phyloP scores from a whole-genome alignment of 2,113 vertebrate species.

The Ammodytes marinus region DNA sequence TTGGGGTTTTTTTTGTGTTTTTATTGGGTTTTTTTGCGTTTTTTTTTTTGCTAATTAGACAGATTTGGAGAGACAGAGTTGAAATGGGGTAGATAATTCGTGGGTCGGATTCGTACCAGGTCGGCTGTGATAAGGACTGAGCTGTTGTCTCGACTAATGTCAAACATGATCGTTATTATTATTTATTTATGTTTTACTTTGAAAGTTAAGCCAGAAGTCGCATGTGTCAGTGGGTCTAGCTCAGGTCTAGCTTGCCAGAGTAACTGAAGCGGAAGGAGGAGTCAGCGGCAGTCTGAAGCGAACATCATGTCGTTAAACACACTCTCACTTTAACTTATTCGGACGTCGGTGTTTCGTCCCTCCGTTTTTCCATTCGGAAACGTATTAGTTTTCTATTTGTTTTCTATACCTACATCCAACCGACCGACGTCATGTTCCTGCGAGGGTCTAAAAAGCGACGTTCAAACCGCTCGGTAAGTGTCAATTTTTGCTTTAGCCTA shows the following conservation, averaged over 20 bases:
- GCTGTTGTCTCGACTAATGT: background rate
- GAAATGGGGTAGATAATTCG: no score
- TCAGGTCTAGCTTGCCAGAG: constrained; percentile 20
- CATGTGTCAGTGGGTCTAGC: background rate
- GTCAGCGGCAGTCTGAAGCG: constrained; percentile 5
- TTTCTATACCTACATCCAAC: background rate
- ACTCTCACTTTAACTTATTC: background rate
- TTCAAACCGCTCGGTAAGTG: constrained; percentile 83
- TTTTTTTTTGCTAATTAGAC: no score
- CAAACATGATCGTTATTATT: fast-evolving
- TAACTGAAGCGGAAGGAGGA: constrained; percentile 37
- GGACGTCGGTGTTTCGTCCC: background rate
- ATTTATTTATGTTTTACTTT: constrained; percentile 29
- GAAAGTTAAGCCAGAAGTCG: constrained; percentile 24
- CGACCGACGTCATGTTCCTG: constrained; percentile 80
- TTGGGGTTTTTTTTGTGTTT: no score
- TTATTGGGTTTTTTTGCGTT: no score
- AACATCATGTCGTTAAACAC: constrained; percentile 60
- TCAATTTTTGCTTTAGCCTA: background rate
- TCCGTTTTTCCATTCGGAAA: background rate
- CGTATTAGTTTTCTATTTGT: background rate
- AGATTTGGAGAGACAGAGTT: no score
- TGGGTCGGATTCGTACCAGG: no score
- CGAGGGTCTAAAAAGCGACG: constrained; percentile 86
- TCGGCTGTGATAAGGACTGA: no score